Evolutionary conservation across 2,797 vertebrate species (phyloP).

Genomic region (Amphiprion clarkii): DNA sequence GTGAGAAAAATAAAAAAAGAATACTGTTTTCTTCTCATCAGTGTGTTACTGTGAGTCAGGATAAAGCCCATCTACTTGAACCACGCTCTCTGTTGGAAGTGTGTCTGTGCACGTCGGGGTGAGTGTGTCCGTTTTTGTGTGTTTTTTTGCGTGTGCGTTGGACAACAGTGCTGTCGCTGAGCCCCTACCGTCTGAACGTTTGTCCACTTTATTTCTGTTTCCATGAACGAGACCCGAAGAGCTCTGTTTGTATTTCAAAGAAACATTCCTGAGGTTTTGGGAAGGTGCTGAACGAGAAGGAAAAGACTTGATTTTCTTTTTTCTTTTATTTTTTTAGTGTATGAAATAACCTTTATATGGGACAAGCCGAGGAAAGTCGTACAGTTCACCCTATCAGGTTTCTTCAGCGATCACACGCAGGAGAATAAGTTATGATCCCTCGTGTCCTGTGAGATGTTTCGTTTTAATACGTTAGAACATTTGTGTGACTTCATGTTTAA

Average conservation of each 20-base stretch:
- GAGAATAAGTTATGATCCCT: constrained; percentile 30
- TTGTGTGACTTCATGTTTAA: constrained; percentile 30
- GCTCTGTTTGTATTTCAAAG: constrained; percentile 49
- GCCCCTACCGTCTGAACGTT: constrained; percentile 68
- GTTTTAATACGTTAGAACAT: constrained; percentile 23
- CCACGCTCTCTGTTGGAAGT: constrained; percentile 77
- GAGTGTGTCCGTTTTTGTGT: constrained; percentile 55
- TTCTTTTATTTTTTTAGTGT: neutral
- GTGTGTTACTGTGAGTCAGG: constrained; percentile 83
- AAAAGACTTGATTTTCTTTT: constrained; percentile 35
- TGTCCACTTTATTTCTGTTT: constrained; percentile 55
- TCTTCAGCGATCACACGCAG: constrained; percentile 26
- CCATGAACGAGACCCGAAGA: constrained; percentile 37
- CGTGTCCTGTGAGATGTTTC: constrained; percentile 31
- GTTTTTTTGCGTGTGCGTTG: constrained; percentile 55
- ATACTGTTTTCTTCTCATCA: constrained; percentile 81
- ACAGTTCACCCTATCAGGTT: constrained; percentile 38
- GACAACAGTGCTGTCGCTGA: constrained; percentile 80
- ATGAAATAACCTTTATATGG: constrained; percentile 43
- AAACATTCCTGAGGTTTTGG: constrained; percentile 41
- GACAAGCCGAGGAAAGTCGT: constrained; percentile 46
- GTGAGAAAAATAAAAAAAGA: constrained; percentile 63
- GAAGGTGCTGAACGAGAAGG: constrained; percentile 52
- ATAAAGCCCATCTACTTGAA: constrained; percentile 83
- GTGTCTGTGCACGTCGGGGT: constrained; percentile 55